Evolutionary conservation across 2,888 invertebrate genomes (phyloP), one percentile per base, ranked within the genome.

Genomic region (Saturnia pavonia): DNA sequence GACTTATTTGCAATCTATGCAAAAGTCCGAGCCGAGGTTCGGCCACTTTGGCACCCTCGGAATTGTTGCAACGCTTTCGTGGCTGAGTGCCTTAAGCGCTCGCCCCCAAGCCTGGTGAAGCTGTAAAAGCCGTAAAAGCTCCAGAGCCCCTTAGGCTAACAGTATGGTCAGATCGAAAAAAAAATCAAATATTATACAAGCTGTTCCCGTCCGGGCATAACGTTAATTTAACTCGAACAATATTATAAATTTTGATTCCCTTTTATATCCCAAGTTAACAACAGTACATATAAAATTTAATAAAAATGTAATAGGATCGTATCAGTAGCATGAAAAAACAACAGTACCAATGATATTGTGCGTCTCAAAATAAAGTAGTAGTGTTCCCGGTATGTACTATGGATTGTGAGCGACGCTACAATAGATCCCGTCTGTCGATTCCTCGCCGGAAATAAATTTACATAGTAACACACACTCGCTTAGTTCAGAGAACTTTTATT

Each of bases 321-420:
- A 51, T n/a, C 48, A 34, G 40, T 22, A 19, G 54, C 43, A 43
- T 65, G 43, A 19, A 71, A 45, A 71, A 40, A 40, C 51, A 45
- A 70, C 48, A 51, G 27, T 42, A 40, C 40, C 40, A 65, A n/a
- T 40, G 40, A 65, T 65, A 40, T n/a, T 40, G 40, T 40, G 3
- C 1, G 34, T 40, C 65, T 65, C 19, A 65, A 65, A 65, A 65
- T 65, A 65, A 16, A 65, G 34, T 65, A n/a, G 34, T 71, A 73
- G 73, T 72, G 67, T 72, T 65, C n/a, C 42, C n/a, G 63, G 71
- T 70, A 72, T 74, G 72, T 72, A 74, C 72, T 72, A 73, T 68
- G 71, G 69, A 51, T 73, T 67, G 68, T 54, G 65, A 63, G 57
- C 60, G 68, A 68, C 60, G 67, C 25, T 70, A 68, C 72, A 70